Evolutionary conservation across 2,888 invertebrate genomes (phyloP), one percentile per base, ranked within the genome.

Genomic region (Luffia ferchaultella): DNA sequence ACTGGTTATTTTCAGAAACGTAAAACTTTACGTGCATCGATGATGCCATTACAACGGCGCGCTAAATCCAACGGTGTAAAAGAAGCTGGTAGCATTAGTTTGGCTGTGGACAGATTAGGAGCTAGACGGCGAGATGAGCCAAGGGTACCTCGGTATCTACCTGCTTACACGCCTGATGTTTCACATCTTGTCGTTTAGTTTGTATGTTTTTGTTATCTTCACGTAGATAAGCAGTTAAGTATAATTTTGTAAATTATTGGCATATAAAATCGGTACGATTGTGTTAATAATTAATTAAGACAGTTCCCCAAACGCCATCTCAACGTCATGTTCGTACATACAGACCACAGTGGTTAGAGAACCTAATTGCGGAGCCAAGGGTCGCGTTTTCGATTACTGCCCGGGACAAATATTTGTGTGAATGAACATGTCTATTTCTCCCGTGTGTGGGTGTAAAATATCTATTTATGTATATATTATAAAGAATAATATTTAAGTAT

Each of bases 11-110:
- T 88, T 53, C 85, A 97, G 96, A 96, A 96, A 85, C 89, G 96
- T 50, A 95, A 95, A 78, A 91, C 91, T 1, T 76, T 96, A 58
- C 87, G 95, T 49, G 92, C 93, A 46, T 90, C 93, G 0, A 85
- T 94, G 59, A 87, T 92, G 60, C 88, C 86, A n/a, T 86, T 90
- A 56, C 93, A 93, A 73, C 87, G 93, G 40, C 87, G 92, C 40
- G 88, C 89, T 49, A 92, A 93, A 73, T 90, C 91, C 16, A 93
- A 93, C 63, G 93, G 93, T 3, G 88, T 92, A 45, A 91, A 90
- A 63, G 92, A 93, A 69, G 89, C 93, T 0, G 88, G 90, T 9
- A 93, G 92, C 48, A 93, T 94, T 58, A 93, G 93, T 63, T 76
- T 93, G 63, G 92, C 89, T 0, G 93, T 94, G 47, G 94, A 94